These are phyloP conservation scores for Taenaris catops DNA, from an alignment of 2,888 invertebrate genomes.

Conservation along the genomic window DNA sequence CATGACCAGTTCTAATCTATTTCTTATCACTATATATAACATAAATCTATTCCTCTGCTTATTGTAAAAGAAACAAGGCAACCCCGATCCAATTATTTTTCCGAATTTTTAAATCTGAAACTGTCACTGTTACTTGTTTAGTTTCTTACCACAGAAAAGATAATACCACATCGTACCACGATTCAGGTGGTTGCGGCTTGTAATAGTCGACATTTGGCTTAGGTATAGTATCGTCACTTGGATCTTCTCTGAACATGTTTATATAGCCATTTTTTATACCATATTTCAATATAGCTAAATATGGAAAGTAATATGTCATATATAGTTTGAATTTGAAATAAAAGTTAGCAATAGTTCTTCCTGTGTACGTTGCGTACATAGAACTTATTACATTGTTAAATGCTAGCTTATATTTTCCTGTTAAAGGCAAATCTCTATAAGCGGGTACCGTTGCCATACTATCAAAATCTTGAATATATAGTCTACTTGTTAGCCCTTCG, in stretches of 20 bases:
- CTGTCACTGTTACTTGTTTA: too few species aligned
- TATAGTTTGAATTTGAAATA: slow-evolving; percentile 75
- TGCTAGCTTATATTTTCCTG: slow-evolving; percentile 28
- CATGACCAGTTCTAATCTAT: too few species aligned
- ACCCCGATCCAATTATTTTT: too few species aligned
- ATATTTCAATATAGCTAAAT: slow-evolving; percentile 19
- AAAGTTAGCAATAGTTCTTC: slow-evolving; percentile 80
- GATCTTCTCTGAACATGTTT: slow-evolving; percentile 18
- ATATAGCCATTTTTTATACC: slow-evolving; percentile 18
- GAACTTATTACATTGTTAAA: slow-evolving; percentile 11
- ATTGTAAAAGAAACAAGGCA: too few species aligned
- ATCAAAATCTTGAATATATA: slow-evolving; percentile 41
- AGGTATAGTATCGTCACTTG: slow-evolving; percentile 12
- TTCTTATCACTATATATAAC: too few species aligned
- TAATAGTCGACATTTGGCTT: slow-evolving; percentile 21
- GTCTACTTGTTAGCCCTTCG: slow-evolving; percentile 17
- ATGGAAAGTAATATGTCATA: slow-evolving; percentile 63
- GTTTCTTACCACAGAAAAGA: slow-evolving; percentile 6
- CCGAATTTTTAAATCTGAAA: too few species aligned
- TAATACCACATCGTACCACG: slow-evolving; percentile 15
- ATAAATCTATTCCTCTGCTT: too few species aligned
- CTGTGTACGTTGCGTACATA: slow-evolving; percentile 52
- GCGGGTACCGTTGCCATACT: slow-evolving; percentile 42
- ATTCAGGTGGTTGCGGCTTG: slow-evolving; percentile 14
- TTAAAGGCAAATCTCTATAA: slow-evolving; percentile 38